phyloP scores from a whole-genome alignment of 2,797 vertebrate genomes.

The Betta splendens region DNA sequence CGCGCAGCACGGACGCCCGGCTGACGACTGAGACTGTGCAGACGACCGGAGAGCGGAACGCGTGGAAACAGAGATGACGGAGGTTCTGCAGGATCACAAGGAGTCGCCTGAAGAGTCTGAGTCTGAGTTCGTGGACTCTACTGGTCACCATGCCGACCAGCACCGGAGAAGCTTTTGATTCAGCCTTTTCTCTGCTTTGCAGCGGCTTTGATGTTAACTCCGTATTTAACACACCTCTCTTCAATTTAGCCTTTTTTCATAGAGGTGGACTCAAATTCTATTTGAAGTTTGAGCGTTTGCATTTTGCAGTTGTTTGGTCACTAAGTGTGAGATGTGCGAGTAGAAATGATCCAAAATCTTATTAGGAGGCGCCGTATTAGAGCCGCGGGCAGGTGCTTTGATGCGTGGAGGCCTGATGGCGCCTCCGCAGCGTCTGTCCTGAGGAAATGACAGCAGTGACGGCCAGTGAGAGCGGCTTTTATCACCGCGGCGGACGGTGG shows the following conservation, averaged over 20 bases:
- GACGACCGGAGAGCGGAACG: slow-evolving; percentile 43
- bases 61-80: slow-evolving; percentile 37
- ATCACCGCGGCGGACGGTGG: slow-evolving; percentile 7
- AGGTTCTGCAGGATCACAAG: slow-evolving; percentile 23
- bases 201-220: not conserved
- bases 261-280: no score
- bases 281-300: no score
- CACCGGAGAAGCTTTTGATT: no score
- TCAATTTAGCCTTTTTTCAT: no score
- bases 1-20: slow-evolving; percentile 63
- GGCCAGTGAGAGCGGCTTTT: not conserved
- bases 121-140: no score
- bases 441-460: not conserved
- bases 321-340: not conserved
- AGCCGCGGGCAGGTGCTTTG: not conserved
- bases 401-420: not conserved
- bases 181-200: no score
- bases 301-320: no score
- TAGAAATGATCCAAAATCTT: not conserved
- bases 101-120: no score
- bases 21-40: slow-evolving; percentile 47
- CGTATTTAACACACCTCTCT: no score
- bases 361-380: not conserved
- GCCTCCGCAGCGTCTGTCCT: slow-evolving; percentile 1
- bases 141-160: not conserved